These are phyloP conservation scores for Hofmannophila pseudospretella DNA, from an alignment of 2,888 invertebrate genomes.

Conservation along the genomic window DNA sequence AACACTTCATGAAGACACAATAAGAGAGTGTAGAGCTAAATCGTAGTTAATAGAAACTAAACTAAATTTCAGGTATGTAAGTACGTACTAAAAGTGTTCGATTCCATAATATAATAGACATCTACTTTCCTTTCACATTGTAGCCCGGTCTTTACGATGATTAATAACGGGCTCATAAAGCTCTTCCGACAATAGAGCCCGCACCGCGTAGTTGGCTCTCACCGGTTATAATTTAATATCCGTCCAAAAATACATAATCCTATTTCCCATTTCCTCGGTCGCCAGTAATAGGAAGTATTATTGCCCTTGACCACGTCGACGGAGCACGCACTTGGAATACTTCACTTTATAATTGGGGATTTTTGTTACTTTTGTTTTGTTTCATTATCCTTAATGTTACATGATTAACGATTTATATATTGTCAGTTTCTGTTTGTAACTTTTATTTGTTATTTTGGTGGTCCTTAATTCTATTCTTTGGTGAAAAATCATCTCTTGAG, in stretches of 20 bases:
- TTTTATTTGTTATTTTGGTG: too few species aligned
- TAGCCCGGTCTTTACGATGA: slow-evolving; percentile 19
- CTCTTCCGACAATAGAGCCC: slow-evolving; percentile 52
- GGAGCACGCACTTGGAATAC: slow-evolving; percentile 21
- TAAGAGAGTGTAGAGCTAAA: too few species aligned
- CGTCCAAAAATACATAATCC: slow-evolving; percentile 60
- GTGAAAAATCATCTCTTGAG: too few species aligned
- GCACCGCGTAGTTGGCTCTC: slow-evolving; percentile 52
- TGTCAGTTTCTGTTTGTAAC: too few species aligned
- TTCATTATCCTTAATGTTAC: too few species aligned
- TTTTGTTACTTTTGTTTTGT: not conserved
- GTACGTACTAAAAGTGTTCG: too few species aligned
- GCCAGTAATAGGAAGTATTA: too few species aligned
- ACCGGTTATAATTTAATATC: slow-evolving; percentile 74
- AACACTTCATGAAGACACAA: slow-evolving; percentile 4
- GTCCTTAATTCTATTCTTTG: too few species aligned
- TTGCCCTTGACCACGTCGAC: slow-evolving; percentile 38
- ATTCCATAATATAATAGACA: too few species aligned
- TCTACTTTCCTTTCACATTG: slow-evolving; percentile 13
- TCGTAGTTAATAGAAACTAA: too few species aligned
- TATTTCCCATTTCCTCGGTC: slow-evolving; percentile 49
- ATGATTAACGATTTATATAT: too few species aligned
- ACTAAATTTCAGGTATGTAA: too few species aligned
- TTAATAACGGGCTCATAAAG: slow-evolving; percentile 25
- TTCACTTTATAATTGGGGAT: slow-evolving; percentile 15